Evolutionary conservation across 2,113 vertebrate genomes (phyloP).

Genomic region (Ramphastos sulfuratus): DNA sequence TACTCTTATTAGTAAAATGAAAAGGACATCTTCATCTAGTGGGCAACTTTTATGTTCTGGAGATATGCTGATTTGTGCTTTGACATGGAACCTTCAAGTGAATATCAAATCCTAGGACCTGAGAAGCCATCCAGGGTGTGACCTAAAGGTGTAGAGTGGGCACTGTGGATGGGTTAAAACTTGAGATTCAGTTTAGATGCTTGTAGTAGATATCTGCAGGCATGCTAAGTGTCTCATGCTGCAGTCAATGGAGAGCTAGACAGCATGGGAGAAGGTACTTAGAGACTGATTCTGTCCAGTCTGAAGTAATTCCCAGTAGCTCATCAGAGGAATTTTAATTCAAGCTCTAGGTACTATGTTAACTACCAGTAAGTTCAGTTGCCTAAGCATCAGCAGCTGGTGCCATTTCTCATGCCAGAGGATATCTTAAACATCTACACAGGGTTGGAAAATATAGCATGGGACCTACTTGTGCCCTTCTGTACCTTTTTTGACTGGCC

Average conservation of each 20-base stretch:
- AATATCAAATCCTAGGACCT: background rate
- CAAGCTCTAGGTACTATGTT: background rate
- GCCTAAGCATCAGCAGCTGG: background rate
- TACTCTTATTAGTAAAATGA: background rate
- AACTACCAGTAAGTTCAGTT: background rate
- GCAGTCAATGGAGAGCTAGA: background rate
- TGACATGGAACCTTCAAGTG: background rate
- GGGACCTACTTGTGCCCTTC: background rate
- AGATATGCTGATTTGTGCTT: background rate
- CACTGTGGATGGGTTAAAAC: background rate
- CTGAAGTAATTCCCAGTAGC: background rate
- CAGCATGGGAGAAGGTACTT: background rate
- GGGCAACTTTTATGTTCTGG: background rate
- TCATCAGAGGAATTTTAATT: background rate
- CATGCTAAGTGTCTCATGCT: background rate
- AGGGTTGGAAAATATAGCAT: background rate
- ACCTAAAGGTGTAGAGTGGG: background rate
- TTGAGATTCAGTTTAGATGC: background rate
- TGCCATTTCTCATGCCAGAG: background rate
- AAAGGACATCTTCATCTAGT: background rate
- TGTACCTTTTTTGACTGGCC: background rate
- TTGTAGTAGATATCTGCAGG: background rate
- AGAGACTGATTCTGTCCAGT: background rate
- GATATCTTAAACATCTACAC: background rate
- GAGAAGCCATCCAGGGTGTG: background rate